Evolutionary conservation across 2,888 invertebrate genomes (phyloP).

Genomic region (Agrilus mali): DNA sequence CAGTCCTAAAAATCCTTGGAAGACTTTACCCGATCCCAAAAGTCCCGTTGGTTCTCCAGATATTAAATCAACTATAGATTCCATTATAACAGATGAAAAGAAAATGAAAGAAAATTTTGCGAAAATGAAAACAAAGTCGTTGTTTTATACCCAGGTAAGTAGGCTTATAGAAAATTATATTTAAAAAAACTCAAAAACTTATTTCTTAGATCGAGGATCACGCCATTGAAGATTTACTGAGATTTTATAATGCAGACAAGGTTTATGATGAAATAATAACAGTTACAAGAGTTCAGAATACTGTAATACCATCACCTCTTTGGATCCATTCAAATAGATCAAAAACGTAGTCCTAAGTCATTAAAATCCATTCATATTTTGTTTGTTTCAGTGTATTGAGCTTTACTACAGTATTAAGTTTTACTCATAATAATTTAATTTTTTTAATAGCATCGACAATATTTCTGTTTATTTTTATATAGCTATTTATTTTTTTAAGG

Average conservation of each 20-base stretch:
- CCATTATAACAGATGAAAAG: slow-evolving; percentile 61
- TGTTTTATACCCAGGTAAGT: slow-evolving; percentile 61
- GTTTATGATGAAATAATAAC: slow-evolving; percentile 61
- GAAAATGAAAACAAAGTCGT: slow-evolving; percentile 59
- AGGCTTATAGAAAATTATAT: neutral
- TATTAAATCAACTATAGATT: slow-evolving; percentile 26
- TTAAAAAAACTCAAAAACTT: slow-evolving; percentile 6
- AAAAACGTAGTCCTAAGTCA: neutral
- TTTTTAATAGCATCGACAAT: no score
- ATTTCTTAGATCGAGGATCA: slow-evolving; percentile 64
- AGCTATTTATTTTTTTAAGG: no score
- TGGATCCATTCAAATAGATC: slow-evolving; percentile 34
- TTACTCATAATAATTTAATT: no score
- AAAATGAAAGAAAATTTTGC: slow-evolving; percentile 59
- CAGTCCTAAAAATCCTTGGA: slow-evolving; percentile 34
- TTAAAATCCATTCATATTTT: no score
- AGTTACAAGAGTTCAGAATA: slow-evolving; percentile 49
- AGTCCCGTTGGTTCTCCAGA: slow-evolving; percentile 15
- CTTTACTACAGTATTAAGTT: no score
- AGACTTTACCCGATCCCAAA: slow-evolving; percentile 36
- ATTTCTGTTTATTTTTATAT: no score
- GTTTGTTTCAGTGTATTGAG: no score
- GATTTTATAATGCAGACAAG: slow-evolving; percentile 60
- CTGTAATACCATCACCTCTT: slow-evolving; percentile 42
- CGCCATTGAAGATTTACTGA: slow-evolving; percentile 66